phyloP scores from a whole-genome alignment of 35 echinoderm and acorn worm genomes.

The Diadema setosum region DNA sequence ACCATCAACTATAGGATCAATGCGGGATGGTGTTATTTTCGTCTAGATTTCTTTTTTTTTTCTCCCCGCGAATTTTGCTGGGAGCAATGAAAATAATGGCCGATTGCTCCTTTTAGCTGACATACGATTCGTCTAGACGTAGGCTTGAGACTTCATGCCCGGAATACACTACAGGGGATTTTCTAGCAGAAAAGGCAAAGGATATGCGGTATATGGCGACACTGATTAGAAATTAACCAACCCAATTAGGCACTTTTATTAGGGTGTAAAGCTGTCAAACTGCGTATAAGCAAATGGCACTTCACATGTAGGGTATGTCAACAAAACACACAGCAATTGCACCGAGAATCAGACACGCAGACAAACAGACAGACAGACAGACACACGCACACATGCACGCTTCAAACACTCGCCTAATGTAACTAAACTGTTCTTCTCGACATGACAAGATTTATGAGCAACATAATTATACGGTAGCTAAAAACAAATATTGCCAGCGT shows the following conservation, averaged over 20 bases:
- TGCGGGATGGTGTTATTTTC: neutral
- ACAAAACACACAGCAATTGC: too few species aligned
- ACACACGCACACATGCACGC: too few species aligned
- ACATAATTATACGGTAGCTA: too few species aligned
- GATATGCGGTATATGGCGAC: neutral
- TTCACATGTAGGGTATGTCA: neutral
- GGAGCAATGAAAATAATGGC: neutral
- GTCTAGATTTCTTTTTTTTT: too few species aligned
- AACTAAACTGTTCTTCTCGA: too few species aligned
- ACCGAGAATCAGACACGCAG: too few species aligned
- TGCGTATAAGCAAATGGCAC: neutral
- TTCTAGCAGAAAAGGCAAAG: neutral
- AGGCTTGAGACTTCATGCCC: neutral
- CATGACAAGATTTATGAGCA: too few species aligned
- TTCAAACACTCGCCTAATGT: too few species aligned
- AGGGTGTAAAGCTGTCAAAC: neutral
- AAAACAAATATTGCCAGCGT: too few species aligned
- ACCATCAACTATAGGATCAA: neutral
- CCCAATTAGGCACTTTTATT: neutral
- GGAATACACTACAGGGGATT: neutral
- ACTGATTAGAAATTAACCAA: conserved; percentile 13
- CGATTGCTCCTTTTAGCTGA: too few species aligned
- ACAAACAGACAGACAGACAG: too few species aligned
- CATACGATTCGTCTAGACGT: too few species aligned
- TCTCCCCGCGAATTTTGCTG: neutral